A percentile compares a stretch with the other conserved stretches of the same genome.
Conservation (phyloP, 2,888 invertebrate species). For the Odiellus spinosus region DNA sequence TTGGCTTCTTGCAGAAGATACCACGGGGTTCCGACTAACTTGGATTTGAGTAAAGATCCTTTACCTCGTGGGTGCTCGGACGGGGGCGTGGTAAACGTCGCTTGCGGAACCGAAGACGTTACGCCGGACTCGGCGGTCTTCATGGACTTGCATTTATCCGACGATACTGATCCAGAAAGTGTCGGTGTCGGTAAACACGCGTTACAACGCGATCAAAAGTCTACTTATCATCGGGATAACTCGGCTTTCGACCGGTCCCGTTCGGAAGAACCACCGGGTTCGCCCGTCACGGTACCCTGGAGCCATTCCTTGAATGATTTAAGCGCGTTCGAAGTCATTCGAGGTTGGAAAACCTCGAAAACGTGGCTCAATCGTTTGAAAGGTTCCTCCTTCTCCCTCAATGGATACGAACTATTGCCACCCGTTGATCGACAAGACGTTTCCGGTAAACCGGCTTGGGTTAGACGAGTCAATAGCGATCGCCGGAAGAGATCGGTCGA, state of each 20-base stretch:
- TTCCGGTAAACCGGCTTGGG: neutral
- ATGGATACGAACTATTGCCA: slow-evolving; percentile 14
- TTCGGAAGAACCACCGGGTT: neutral
- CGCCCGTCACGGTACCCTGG: neutral
- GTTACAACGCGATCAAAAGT: neutral
- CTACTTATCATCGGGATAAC: neutral
- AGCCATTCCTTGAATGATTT: slow-evolving; percentile 14
- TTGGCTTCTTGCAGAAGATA: neutral
- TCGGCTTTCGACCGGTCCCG: neutral
- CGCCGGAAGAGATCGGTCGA: neutral
- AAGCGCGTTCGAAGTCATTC: neutral
- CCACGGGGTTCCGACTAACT: neutral
- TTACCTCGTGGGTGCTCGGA: neutral
- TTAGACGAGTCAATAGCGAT: neutral
- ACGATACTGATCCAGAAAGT: neutral
- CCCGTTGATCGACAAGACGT: slow-evolving; percentile 2
- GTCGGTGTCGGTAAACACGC: neutral
- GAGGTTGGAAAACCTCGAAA: slow-evolving; percentile 7
- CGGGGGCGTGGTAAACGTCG: slow-evolving; percentile 9
- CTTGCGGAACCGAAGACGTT: slow-evolving; percentile 20
- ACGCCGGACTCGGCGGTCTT: slow-evolving; percentile 23
- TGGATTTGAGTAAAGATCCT: neutral
- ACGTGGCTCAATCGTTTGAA: slow-evolving; percentile 11
- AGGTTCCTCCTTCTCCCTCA: slow-evolving; percentile 15
- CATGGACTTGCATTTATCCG: slow-evolving; percentile 15